These are phyloP conservation scores for Catharus minimus DNA, from an alignment of 2,113 vertebrate genomes.

Conservation along the genomic window DNA sequence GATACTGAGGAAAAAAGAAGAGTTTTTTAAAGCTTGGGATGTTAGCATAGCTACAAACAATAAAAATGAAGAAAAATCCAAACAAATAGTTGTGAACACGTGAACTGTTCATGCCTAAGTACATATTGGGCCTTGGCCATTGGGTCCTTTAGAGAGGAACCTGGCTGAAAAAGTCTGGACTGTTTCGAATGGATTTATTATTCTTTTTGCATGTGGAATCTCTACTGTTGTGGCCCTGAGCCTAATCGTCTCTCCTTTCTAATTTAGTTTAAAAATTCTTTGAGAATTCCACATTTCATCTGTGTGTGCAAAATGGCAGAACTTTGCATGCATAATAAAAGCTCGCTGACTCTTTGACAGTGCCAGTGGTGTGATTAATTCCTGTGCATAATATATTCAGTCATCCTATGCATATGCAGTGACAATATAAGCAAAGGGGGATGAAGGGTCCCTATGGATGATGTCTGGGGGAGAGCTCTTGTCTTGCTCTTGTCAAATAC, in stretches of 20 bases:
- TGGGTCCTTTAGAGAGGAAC: not conserved
- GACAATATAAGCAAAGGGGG: constrained; percentile 18
- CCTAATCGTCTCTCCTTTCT: not conserved
- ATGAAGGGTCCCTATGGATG: constrained; percentile 20
- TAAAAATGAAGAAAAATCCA: not conserved
- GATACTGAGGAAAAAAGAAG: not conserved
- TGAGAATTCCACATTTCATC: not conserved
- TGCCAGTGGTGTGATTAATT: constrained; percentile 43
- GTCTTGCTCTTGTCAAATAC: constrained; percentile 26
- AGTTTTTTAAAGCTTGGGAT: not conserved
- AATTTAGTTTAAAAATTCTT: not conserved
- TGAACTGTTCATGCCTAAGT: not conserved
- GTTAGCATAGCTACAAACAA: not conserved
- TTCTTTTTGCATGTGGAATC: not conserved
- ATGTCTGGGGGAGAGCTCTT: constrained; percentile 13
- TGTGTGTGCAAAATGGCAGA: not conserved
- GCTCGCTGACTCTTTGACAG: constrained; percentile 28
- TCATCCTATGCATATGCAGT: constrained; percentile 20
- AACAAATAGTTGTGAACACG: fast-evolving
- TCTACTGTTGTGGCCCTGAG: not conserved
- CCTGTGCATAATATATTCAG: constrained; percentile 41
- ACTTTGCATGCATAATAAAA: constrained; percentile 22
- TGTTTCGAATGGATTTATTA: not conserved
- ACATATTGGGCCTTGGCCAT: not conserved
- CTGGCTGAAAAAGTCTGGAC: not conserved